Base-by-base conservation (phyloP, 1,140 invertebrate genomes). In the Amphibalanus amphitrite region DNA sequence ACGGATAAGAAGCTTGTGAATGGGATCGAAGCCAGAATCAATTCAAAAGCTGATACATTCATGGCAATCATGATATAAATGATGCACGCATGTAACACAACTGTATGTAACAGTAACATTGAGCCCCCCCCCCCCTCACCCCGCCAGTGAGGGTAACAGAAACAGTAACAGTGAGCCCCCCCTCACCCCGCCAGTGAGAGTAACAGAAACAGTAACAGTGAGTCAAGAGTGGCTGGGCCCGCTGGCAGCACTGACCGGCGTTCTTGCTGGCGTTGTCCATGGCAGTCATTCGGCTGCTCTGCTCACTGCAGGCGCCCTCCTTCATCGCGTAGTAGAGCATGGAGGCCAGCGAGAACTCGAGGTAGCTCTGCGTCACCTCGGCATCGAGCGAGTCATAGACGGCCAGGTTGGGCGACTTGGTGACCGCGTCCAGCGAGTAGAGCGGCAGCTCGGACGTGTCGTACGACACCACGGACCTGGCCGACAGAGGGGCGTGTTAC, bases 231-330 rank as follows among this genome's bases (percentile, higher is more conserved):
- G n/a, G n/a, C n/a, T n/a, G n/a, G n/a, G n/a, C n/a, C n/a, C n/a
- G n/a, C n/a, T n/a, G n/a, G n/a, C n/a, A n/a, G n/a, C n/a, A 76
- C 80, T 76, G 79, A 84, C 87, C 94, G 70, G 97, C 97, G 82
- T 99, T 99, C 84, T 99, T 99, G 80, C 90, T 96, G n/a, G 97
- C 97, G 78, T 93, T 95, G 82, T 99, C 97, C 97, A 99, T 99
- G 78, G 97, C 94, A 74, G 95, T 97, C 97, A 99, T 99, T 71
- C 97, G 86, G 67, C 95, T 92, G 38, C 93, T 95, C 81, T 99
- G 96, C 81, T 99, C 97, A 73, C 92, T 95, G 82, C 92, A 95
- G 28, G 95, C 93, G 67, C 92, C 89, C 81, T 99, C 97, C 82
- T 99, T 99, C 86, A 99, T 86, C n/a, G 92, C 88, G 80, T 92